phyloP scores from a whole-genome alignment of 1,140 invertebrate genomes.

The Liolophura sinensis region DNA sequence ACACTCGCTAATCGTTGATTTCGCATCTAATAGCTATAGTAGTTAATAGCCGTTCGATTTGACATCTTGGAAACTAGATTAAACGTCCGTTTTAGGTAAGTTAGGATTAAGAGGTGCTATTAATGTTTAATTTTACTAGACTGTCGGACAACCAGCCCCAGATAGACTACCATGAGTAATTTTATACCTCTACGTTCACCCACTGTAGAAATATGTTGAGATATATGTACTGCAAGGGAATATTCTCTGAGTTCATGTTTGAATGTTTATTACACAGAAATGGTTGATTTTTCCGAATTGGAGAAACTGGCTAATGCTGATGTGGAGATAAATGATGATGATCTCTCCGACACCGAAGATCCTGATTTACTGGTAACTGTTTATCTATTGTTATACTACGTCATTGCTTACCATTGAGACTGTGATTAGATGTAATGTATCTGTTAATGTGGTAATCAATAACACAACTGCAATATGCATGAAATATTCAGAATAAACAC shows the following conservation, averaged over 20 bases:
- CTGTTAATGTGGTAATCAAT: too few species aligned
- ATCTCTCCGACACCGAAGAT: constrained; percentile 59
- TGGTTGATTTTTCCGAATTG: constrained; percentile 59
- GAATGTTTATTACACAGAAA: constrained; percentile 27
- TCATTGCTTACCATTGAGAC: constrained; percentile 1
- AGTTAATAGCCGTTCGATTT: too few species aligned
- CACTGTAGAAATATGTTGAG: background rate
- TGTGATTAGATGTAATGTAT: background rate
- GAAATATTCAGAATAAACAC: constrained; percentile 4
- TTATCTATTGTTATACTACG: background rate
- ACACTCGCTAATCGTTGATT: too few species aligned
- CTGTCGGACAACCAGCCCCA: background rate
- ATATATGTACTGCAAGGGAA: background rate
- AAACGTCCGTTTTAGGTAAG: too few species aligned
- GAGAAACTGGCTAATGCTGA: constrained; percentile 76
- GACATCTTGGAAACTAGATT: too few species aligned
- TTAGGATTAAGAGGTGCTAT: too few species aligned
- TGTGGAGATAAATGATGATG: constrained; percentile 73
- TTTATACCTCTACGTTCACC: background rate
- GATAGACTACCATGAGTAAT: background rate
- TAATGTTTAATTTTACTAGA: background rate
- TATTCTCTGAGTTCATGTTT: constrained; percentile 4
- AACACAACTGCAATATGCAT: background rate
- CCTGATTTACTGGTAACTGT: constrained; percentile 44
- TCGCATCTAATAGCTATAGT: too few species aligned